Evolutionary conservation across 2,888 invertebrate species (phyloP).

Genomic region (Clunio marinus): DNA sequence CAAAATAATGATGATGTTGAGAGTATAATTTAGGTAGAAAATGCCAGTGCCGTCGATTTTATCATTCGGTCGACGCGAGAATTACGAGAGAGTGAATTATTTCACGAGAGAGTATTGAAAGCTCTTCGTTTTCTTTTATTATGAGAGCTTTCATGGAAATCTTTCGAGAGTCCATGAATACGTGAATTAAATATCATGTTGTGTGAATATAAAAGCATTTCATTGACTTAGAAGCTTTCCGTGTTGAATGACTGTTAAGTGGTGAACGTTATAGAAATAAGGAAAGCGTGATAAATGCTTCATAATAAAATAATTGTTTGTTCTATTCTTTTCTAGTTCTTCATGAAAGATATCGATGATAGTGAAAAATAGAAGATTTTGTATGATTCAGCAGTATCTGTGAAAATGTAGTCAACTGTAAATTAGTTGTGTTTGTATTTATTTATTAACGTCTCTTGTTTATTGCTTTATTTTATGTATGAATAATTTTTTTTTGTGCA

Average conservation of each 20-base stretch:
- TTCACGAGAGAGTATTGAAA: conserved; percentile 4
- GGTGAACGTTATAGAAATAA: too few species aligned
- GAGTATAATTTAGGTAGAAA: conserved; percentile 7
- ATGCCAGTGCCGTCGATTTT: conserved; percentile 21
- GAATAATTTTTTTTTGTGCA: too few species aligned
- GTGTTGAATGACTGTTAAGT: too few species aligned
- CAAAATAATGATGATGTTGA: conserved; percentile 36
- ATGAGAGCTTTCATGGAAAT: conserved; percentile 3
- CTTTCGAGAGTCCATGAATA: too few species aligned
- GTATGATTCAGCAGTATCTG: too few species aligned
- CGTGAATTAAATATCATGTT: too few species aligned
- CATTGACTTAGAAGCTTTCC: too few species aligned
- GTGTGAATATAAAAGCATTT: too few species aligned
- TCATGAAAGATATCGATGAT: neutral
- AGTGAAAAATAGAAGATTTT: neutral
- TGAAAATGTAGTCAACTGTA: neutral
- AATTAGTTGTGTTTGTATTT: neutral
- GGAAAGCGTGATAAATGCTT: too few species aligned
- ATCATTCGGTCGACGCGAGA: neutral
- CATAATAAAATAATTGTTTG: too few species aligned
- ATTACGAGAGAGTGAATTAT: conserved; percentile 22
- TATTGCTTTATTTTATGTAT: neutral
- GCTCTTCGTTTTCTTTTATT: neutral
- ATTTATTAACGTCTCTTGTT: neutral
- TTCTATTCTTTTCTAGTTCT: too few species aligned